Evolutionary conservation across 1,140 invertebrate genomes (phyloP), one percentile per base, ranked within the genome.

Genomic region (Nixonia krombeini): DNA sequence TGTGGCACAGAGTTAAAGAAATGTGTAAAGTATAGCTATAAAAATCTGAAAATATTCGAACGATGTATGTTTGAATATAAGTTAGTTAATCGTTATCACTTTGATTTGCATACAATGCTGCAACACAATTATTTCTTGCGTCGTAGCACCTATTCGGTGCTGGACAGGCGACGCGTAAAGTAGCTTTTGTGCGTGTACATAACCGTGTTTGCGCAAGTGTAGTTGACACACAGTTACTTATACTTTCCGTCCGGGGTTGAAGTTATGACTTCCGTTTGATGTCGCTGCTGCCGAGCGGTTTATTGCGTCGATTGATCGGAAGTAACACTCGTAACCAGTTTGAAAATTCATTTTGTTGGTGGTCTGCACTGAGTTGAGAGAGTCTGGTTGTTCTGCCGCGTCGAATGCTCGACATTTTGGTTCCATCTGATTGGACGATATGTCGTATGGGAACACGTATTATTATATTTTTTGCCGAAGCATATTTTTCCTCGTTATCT

Each of bases 221-320:
- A 55, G 50, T 50, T 50, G 45, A 37, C 29, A 4, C 17, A 41
- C 25, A 59, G 49, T 59, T 40, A 56, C 64, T 61, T 67, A 61
- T 57, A 55, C 52, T 46, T 56, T 49, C 33, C 56, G 57, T 41
- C 64, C 51, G 46, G 40, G 37, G 49, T 62, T 52, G 26, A 57
- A 68, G 55, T 63, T 57, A 65, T 73, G 62, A 70, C 61, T 73
- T 70, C 59, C 63, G 63, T 65, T 73, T 70, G 59, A 70, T 62
- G 67, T 56, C 35, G 57, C 52, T 58, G 47, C 46, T 51, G 44
- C 29, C 55, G 50, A 65, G 44, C 40, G 62, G 72, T 74, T 70
- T 73, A 73, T 65, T 71, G 61, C 64, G 42, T 57, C 51, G 61
- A 71, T 71, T 74, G 62, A 74, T 71, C 65, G 65, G 58, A 71